Percentiles rank a stretch among this genome's conserved stretches.
Conservation (phyloP, 92 coral and sea anemone species). For the Umimayanthus kanabou region DNA sequence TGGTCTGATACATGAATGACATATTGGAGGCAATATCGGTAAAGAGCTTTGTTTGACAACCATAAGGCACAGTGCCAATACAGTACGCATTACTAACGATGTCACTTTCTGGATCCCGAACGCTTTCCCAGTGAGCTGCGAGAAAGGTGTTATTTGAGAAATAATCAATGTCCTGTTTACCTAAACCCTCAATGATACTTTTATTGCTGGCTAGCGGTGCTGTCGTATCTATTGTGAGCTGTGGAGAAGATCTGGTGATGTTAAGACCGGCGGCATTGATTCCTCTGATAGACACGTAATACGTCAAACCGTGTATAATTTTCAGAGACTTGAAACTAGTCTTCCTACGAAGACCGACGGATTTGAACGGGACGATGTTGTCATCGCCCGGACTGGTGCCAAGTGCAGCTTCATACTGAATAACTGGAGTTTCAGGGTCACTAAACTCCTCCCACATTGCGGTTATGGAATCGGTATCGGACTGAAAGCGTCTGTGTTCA, state of each 20-base stretch:
- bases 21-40: constrained; percentile 56
- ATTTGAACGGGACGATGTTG: constrained; percentile 59
- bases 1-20: constrained; percentile 65
- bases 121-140: constrained; percentile 82
- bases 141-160: constrained; percentile 55
- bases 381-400: constrained; percentile 69
- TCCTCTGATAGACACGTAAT: constrained; percentile 76
- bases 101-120: constrained; percentile 83
- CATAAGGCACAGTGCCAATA: constrained; percentile 81
- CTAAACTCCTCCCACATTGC: constrained; percentile 77
- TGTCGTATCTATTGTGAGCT: constrained; percentile 70
- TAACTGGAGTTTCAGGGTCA: constrained; percentile 75
- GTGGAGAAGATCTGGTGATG: constrained; percentile 44
- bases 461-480: constrained; percentile 50
- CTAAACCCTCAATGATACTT: constrained; percentile 77
- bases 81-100: constrained; percentile 68
- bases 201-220: constrained; percentile 70
- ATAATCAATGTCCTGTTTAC: constrained; percentile 65
- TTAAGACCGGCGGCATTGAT: constrained; percentile 82
- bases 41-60: constrained; percentile 71
- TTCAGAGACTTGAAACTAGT: constrained; percentile 45
- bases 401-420: constrained; percentile 65
- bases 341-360: constrained; percentile 63
- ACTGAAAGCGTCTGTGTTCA: constrained; percentile 56
- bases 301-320: constrained; percentile 59